Evolutionary conservation across 2,113 vertebrate genomes (phyloP).

Genomic region (Dendropsophus ebraccatus): DNA sequence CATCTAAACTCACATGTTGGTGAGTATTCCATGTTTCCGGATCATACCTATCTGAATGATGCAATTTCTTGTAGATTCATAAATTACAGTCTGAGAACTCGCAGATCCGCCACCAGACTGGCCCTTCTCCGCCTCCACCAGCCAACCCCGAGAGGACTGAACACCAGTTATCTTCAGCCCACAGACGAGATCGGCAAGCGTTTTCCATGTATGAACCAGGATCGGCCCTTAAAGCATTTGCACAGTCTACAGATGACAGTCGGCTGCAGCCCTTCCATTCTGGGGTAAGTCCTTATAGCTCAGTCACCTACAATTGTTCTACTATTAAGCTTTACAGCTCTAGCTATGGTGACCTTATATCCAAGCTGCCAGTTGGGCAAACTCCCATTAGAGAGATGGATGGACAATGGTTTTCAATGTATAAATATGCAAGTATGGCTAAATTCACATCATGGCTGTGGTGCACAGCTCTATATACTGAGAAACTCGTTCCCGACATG

Average conservation of each 20-base stretch:
- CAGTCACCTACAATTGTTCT: too few species aligned
- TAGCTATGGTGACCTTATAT: too few species aligned
- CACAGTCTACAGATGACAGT: conserved; percentile 84
- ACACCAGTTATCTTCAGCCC: conserved; percentile 63
- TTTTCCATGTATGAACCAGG: conserved; percentile 97
- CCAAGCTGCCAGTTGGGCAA: too few species aligned
- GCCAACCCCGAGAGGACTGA: conserved; percentile 72
- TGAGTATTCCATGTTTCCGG: neutral
- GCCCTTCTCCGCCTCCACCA: conserved; percentile 63
- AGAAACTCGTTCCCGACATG: too few species aligned
- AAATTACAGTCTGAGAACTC: conserved; percentile 97
- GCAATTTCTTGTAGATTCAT: conserved; percentile 79
- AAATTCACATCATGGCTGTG: too few species aligned
- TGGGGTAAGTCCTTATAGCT: conserved; percentile 72
- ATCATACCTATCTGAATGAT: neutral
- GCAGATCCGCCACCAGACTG: conserved; percentile 79
- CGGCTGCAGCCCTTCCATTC: conserved; percentile 90
- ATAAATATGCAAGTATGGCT: too few species aligned
- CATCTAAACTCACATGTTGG: neutral
- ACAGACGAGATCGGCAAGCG: conserved; percentile 89
- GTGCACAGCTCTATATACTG: too few species aligned
- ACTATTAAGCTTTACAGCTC: too few species aligned
- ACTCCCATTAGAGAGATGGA: too few species aligned
- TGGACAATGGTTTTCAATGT: too few species aligned
- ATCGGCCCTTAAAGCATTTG: conserved; percentile 82